Evolutionary conservation across 2,113 vertebrate species (phyloP).

Genomic region (Pluvianellus socialis): DNA sequence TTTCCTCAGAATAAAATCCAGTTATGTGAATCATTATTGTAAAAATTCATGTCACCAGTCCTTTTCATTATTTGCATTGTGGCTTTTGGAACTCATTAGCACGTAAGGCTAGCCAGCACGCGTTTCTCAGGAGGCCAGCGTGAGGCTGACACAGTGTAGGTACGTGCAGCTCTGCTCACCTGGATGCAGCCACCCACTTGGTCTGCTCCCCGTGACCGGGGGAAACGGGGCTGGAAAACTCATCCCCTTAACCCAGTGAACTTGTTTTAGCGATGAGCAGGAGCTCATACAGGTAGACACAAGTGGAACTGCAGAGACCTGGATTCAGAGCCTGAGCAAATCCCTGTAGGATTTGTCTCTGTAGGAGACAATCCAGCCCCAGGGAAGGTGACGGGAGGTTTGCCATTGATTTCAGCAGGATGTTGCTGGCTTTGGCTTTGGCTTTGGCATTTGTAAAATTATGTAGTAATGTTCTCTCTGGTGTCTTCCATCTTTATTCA

Average conservation of each 20-base stretch:
- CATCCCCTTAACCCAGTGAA: neutral
- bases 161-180: neutral
- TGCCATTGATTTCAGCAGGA: neutral
- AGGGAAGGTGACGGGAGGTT: neutral
- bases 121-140: neutral
- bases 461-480: neutral
- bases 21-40: neutral
- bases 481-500: neutral
- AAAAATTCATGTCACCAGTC: neutral
- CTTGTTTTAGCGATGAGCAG: neutral
- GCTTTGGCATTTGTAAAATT: neutral
- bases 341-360: neutral
- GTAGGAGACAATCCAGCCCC: neutral
- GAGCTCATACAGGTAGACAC: neutral
- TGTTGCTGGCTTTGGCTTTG: rapidly evolving
- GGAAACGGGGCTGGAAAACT: neutral
- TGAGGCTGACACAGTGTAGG: neutral
- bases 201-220: rapidly evolving
- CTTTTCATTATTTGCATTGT: neutral
- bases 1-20: neutral
- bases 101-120: rapidly evolving
- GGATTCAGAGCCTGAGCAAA: neutral
- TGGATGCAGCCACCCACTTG: neutral
- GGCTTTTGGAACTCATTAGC: neutral
- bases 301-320: neutral